Conservation (phyloP, 2,797 vertebrate genomes). For the Lepidocolaptes lacrymiger region DNA sequence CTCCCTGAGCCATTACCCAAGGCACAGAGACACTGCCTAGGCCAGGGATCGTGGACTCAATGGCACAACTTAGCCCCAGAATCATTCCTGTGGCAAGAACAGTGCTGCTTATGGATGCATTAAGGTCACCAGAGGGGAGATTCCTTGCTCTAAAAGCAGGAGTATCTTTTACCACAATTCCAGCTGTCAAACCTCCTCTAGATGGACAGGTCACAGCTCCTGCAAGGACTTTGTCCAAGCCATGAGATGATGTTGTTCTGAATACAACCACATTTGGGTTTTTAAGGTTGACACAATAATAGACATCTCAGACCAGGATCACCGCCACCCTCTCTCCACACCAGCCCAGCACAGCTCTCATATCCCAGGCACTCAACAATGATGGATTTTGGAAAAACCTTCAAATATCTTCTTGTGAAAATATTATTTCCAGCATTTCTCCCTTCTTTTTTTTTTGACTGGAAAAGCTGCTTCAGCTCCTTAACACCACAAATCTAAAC, state of each 20-base stretch:
- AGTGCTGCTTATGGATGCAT: rapidly evolving
- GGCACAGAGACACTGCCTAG: neutral
- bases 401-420: neutral
- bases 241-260: neutral
- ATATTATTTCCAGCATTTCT: neutral
- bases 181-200: neutral
- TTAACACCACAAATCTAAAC: neutral
- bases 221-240: neutral
- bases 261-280: neutral
- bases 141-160: neutral
- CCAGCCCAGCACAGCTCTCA: neutral
- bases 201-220: neutral
- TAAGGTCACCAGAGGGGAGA: neutral
- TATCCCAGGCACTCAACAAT: neutral
- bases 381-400: neutral
- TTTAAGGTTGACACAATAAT: neutral
- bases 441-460: neutral
- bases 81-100: neutral
- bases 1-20: rapidly evolving
- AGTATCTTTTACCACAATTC: rapidly evolving
- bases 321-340: neutral
- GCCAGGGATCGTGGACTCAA: rapidly evolving
- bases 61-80: neutral
- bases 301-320: neutral
- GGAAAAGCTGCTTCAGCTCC: neutral